Evolutionary conservation across 2,888 invertebrate genomes (phyloP).

Genomic region (Cerceris ruficornis): DNA sequence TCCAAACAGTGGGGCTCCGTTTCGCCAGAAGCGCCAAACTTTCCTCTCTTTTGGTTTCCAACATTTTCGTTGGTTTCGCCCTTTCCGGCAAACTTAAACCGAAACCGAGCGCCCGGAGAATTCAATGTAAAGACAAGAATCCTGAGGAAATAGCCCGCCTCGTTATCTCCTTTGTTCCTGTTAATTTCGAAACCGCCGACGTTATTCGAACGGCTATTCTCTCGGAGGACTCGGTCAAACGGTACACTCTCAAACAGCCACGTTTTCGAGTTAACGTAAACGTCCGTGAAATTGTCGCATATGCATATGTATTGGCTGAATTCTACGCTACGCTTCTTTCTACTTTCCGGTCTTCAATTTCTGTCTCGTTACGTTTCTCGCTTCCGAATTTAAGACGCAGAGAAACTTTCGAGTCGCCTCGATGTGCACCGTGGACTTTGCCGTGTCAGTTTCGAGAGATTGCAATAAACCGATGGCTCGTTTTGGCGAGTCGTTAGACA

Average conservation of each 20-base stretch:
- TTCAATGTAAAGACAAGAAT: slow-evolving; percentile 31
- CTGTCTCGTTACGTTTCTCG: background rate
- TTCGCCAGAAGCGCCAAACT: too few relatives aligned
- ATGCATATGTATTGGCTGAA: slow-evolving; percentile 10
- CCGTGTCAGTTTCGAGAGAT: too few relatives aligned
- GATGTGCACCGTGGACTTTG: too few relatives aligned
- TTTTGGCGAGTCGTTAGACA: too few relatives aligned
- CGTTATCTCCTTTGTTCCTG: slow-evolving; percentile 47
- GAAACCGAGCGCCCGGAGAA: slow-evolving; percentile 52
- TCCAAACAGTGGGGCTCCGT: slow-evolving; percentile 12
- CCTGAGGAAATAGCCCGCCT: slow-evolving; percentile 42
- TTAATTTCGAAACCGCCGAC: slow-evolving; percentile 43
- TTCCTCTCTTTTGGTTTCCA: slow-evolving; percentile 7
- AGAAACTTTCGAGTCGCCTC: background rate
- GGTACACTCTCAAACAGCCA: slow-evolving; percentile 9
- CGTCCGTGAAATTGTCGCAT: slow-evolving; percentile 6
- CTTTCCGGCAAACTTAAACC: slow-evolving; percentile 48
- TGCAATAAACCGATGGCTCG: too few relatives aligned
- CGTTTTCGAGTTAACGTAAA: slow-evolving; percentile 17
- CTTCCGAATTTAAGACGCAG: background rate
- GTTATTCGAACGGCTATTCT: slow-evolving; percentile 36
- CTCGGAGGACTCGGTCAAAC: slow-evolving; percentile 25
- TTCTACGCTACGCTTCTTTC: background rate
- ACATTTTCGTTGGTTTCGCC: background rate
- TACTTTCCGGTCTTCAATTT: background rate